These are phyloP conservation scores for Eupeodes corollae DNA, from an alignment of 1,140 invertebrate genomes.

Conservation along the genomic window DNA sequence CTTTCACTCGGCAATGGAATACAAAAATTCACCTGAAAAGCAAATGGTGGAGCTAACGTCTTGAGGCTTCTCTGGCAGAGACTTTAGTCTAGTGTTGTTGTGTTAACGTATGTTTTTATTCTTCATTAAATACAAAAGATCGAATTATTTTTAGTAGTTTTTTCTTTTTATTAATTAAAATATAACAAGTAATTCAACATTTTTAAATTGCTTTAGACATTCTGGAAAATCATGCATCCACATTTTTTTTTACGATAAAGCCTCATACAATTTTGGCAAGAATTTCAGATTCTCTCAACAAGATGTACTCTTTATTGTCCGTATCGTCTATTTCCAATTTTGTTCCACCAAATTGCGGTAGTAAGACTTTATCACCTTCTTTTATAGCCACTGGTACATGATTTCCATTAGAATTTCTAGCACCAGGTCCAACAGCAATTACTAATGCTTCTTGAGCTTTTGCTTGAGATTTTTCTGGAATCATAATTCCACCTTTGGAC, in stretches of 20 bases:
- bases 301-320: slow-evolving; percentile 80
- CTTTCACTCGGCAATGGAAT: too few relatives aligned
- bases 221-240: too few relatives aligned
- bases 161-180: too few relatives aligned
- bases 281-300: slow-evolving; percentile 93
- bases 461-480: slow-evolving; percentile 90
- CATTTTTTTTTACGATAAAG: neutral
- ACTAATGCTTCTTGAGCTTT: slow-evolving; percentile 92
- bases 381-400: slow-evolving; percentile 68
- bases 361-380: slow-evolving; percentile 85
- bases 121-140: too few relatives aligned
- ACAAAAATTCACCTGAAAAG: too few relatives aligned
- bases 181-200: too few relatives aligned
- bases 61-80: too few relatives aligned
- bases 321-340: slow-evolving; percentile 70
- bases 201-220: too few relatives aligned
- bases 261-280: slow-evolving; percentile 64
- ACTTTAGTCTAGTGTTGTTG: too few relatives aligned
- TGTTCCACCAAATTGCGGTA: slow-evolving; percentile 97
- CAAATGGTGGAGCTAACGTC: too few relatives aligned
- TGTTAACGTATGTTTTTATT: too few relatives aligned
- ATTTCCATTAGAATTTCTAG: slow-evolving; percentile 73
- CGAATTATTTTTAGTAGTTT: too few relatives aligned
- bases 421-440: slow-evolving; percentile 84
- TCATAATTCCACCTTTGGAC: slow-evolving; percentile 92